Evolutionary conservation across 2,888 invertebrate species (phyloP).

Genomic region (Empis stercorea): DNA sequence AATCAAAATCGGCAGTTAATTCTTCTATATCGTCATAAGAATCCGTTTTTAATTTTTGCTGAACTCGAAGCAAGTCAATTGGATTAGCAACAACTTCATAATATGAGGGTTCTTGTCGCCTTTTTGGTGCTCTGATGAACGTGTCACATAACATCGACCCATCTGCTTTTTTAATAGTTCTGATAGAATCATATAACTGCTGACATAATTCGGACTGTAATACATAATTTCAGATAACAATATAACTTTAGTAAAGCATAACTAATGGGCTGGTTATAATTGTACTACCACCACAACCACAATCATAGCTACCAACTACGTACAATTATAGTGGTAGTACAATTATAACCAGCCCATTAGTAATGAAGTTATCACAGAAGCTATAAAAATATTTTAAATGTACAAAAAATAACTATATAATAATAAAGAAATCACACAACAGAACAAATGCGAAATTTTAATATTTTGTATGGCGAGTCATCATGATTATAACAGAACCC

Average conservation of each 20-base stretch:
- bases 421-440: no score
- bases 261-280: no score
- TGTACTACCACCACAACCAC: no score
- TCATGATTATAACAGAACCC: no score
- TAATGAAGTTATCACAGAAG: no score
- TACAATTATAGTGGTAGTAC: no score
- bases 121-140: constrained; percentile 88
- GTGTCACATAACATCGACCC: constrained; percentile 82
- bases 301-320: no score
- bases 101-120: constrained; percentile 81
- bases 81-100: constrained; percentile 89
- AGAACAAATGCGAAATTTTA: no score
- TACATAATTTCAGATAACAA: constrained; percentile 10
- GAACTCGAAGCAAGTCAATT: constrained; percentile 84
- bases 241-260: background rate
- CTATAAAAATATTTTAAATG: no score
- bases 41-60: constrained; percentile 93
- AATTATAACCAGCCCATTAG: no score
- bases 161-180: constrained; percentile 85
- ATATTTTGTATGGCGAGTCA: no score
- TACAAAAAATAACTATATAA: no score
- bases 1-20: constrained; percentile 76
- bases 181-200: constrained; percentile 81
- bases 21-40: constrained; percentile 92
- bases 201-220: constrained; percentile 72